Evolutionary conservation across 2,888 invertebrate genomes (phyloP), one percentile per base, ranked within the genome.

Genomic region (Drosophila sordidapex): DNA sequence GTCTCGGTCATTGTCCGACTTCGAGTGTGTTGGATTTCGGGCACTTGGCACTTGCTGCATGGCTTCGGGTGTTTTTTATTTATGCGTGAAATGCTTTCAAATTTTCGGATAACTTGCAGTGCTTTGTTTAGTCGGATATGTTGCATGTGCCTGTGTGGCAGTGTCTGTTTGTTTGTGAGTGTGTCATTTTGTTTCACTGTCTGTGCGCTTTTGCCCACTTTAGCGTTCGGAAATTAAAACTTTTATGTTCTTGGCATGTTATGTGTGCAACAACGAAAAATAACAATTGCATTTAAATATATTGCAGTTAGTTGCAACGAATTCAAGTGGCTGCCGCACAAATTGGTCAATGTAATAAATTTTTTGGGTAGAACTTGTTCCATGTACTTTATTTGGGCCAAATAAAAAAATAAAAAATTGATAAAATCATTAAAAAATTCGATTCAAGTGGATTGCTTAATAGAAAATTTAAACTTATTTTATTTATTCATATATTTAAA

Each of bases 61-160:
- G 51, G 87, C 69, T 63, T 63, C 43, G 70, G 87, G 78, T 70
- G 62, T 74, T 74, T 74, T 86, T 89, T 83, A 86, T 83, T 83
- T 89, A 89, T 81, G 87, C 84, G 72, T 77, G 69, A 73, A 83
- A 81, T 83, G 84, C 84, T 81, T 77, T 74, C 61, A 74, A 81
- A 87, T 80, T 65, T 80, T 72, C 48, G 59, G 65, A 76, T 46
- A 74, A 79, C 86, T 70, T 72, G 71, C 72, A 64, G 64, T 70
- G 68, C 63, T 72, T 64, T 70, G 64, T 74, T 70, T 75, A 36
- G 62, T 68, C 64, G 58, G 68, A 57, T 70, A 52, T 62, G 68
- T 81, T 57, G 68, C 60, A 68, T 58, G 51, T 64, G 57, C 61
- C 40, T 70, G 46, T 31, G 46, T 25, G 46, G 46, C 46, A 46